Conservation (phyloP, 2,888 invertebrate species). For the Drosophila testacea region DNA sequence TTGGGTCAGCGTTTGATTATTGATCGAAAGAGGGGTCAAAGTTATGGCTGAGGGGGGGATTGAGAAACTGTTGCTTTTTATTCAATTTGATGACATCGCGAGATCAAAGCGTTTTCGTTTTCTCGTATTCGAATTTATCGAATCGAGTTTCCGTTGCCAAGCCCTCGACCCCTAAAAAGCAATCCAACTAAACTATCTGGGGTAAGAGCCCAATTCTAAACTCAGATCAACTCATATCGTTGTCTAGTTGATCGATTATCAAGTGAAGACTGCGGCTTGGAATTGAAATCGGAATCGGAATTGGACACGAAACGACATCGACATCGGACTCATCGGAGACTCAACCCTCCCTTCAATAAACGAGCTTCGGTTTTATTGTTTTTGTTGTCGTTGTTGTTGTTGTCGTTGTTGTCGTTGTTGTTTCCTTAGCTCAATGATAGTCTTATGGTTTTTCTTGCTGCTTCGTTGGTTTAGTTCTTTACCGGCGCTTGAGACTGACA, state of each 20-base stretch:
- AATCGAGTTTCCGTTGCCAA: constrained; percentile 60
- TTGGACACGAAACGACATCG: constrained; percentile 27
- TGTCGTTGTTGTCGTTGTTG: constrained; percentile 17
- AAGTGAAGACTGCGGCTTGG: constrained; percentile 41
- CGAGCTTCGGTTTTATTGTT: constrained; percentile 22
- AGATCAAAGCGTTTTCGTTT: constrained; percentile 57
- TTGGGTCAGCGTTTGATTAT: constrained; percentile 20
- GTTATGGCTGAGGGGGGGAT: not conserved
- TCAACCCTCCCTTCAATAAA: constrained; percentile 25
- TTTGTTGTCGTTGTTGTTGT: constrained; percentile 13
- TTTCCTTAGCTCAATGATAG: constrained; percentile 49
- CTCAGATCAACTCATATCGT: constrained; percentile 1
- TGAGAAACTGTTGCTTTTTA: constrained; percentile 35
- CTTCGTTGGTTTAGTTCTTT: constrained; percentile 65
- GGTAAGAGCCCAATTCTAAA: not conserved
- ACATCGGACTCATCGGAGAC: constrained; percentile 7
- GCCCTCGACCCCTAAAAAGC: constrained; percentile 7
- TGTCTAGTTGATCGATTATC: constrained; percentile 63
- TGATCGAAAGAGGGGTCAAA: not conserved
- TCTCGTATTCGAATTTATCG: constrained; percentile 49
- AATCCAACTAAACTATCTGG: not conserved
- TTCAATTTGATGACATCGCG: constrained; percentile 66
- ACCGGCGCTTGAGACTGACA: constrained; percentile 66
- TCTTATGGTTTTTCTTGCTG: constrained; percentile 68
- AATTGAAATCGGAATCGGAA: constrained; percentile 39